Base-by-base conservation (phyloP, 2,797 vertebrate species). In the Dendrocincla tyrannina region DNA sequence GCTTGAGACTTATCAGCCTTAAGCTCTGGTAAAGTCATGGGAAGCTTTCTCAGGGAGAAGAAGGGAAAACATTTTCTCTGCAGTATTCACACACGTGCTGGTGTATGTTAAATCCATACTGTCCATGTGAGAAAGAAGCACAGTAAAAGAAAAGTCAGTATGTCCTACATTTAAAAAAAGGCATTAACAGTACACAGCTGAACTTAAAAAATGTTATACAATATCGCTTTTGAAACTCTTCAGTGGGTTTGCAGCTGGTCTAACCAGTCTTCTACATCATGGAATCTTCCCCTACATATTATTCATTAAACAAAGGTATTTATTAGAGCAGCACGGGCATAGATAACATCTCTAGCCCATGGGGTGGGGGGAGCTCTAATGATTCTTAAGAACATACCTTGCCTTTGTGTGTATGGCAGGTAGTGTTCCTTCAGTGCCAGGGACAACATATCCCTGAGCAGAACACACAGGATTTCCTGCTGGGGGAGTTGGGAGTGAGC, bases 231-330 rank as follows among this genome's bases (percentile, higher is more conserved):
- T 69, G 70, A 87, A 94, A 77, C 49, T 19, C 60, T 68, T 83
- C 24, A 42, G 84, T 68, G 78, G 27, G 56, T 82, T 62, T 83
- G 91, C 60, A 83, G 84, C 86, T 83, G 75, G 77, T 93, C 84
- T 92, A 83, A 93, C 62, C 64, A 85, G 92, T 68, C 75, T 89
- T 70, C 39, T 76, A 33, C 75, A 77, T 85, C 58, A 89, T 27
- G 60, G 60, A 88, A 83, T 74, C 84, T 77, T 92, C 52, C 84
- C 28, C 49, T 58, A 24, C 56, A 4, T 59, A 76, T 46, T 92
- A 56, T 70, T 93, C 49, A 77, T 91, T 88, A 80, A 82, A 80
- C 64, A 53, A 55, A 91, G 81, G 44, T 68, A 82, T 87, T 96
- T 83, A 89, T 88, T 92, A 72, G 53, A 77, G 81, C 75, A 76